phyloP scores from a whole-genome alignment of 2,797 vertebrate genomes.

The Pantherophis vulpinus region DNA sequence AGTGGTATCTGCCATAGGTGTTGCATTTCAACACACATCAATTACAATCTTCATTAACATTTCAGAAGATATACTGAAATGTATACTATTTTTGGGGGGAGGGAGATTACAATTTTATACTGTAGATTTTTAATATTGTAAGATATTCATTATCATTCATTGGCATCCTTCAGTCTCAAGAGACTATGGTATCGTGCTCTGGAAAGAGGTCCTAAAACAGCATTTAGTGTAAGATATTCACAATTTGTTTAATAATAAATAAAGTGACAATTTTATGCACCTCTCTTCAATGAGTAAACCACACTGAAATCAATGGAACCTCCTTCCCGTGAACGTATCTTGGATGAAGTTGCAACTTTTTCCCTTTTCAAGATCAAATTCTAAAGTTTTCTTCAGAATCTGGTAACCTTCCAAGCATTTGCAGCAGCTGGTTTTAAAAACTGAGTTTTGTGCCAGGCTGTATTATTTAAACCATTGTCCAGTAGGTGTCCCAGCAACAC shows the following conservation, averaged over 20 bases:
- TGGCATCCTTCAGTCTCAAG: no score
- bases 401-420: neutral
- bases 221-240: neutral
- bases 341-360: neutral
- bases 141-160: no score
- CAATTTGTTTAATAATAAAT: neutral
- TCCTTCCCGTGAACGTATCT: neutral
- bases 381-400: neutral
- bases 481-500: conserved; percentile 51
- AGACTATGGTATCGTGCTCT: no score
- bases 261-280: neutral
- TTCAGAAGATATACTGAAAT: neutral
- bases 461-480: conserved; percentile 52
- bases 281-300: neutral
- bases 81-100: neutral
- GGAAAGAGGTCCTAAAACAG: no score
- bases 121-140: neutral
- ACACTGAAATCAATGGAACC: neutral
- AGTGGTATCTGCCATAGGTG: neutral
- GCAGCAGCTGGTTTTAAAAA: neutral
- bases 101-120: neutral
- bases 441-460: neutral
- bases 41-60: neutral
- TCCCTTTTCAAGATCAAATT: neutral
- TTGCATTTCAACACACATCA: neutral